phyloP scores from a whole-genome alignment of 37 sponge, comb jelly and placozoan genomes.

The Theonella swinhoei region DNA sequence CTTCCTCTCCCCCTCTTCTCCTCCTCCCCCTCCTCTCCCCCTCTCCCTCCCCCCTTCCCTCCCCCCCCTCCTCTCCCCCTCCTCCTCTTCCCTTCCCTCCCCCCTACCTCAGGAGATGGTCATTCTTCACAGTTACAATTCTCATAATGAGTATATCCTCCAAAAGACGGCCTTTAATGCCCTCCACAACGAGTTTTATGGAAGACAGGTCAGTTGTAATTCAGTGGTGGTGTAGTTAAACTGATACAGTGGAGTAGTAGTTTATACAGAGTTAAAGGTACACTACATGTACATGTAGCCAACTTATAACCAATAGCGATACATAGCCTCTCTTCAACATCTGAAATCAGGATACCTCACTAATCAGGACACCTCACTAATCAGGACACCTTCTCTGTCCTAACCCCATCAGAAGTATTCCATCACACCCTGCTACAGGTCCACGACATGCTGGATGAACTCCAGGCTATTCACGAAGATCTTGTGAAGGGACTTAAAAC shows the following conservation, averaged over 20 bases:
- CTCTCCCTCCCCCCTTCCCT: neutral
- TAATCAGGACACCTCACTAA: too few relatives aligned
- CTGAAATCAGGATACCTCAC: too few relatives aligned
- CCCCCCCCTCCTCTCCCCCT: slow-evolving; percentile 4
- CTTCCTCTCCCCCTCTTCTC: neutral
- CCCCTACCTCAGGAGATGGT: slow-evolving; percentile 36
- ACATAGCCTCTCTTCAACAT: too few relatives aligned
- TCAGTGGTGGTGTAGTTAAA: slow-evolving; percentile 36
- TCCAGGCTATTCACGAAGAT: slow-evolving; percentile 70
- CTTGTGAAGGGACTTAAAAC: slow-evolving; percentile 37
- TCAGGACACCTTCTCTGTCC: too few relatives aligned
- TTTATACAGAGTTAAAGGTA: neutral
- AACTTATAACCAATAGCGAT: too few relatives aligned
- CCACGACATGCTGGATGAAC: slow-evolving; percentile 64
- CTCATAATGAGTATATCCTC: slow-evolving; percentile 73
- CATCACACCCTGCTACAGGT: neutral
- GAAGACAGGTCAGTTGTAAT: slow-evolving; percentile 39
- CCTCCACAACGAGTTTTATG: slow-evolving; percentile 49
- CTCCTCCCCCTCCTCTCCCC: neutral
- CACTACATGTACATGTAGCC: neutral
- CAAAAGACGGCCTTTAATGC: slow-evolving; percentile 44
- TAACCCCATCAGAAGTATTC: neutral
- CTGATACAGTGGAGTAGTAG: neutral
- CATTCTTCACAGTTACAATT: slow-evolving; percentile 74
- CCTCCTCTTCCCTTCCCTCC: neutral